A percentile compares a stretch with the other conserved stretches of the same genome.
Evolutionary conservation across 1,140 invertebrate genomes (phyloP).

Genomic region (Drosophila santomea): DNA sequence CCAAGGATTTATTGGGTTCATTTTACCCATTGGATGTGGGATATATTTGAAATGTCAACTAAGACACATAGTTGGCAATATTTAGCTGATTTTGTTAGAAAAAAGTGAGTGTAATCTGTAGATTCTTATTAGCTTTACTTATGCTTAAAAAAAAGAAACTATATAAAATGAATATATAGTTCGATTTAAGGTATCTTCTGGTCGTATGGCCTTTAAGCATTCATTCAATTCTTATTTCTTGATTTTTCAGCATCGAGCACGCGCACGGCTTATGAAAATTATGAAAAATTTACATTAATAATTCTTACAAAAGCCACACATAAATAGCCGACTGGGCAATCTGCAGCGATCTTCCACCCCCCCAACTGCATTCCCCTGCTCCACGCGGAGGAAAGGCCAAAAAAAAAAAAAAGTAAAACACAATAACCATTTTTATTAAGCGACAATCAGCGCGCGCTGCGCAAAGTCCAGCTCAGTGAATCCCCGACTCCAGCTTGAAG

Average conservation of each 20-base stretch:
- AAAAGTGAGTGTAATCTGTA: background rate
- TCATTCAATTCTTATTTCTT: constrained; percentile 1
- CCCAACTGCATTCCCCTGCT: background rate
- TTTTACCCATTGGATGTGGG: no score
- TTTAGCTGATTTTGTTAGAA: background rate
- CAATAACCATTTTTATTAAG: constrained; percentile 84
- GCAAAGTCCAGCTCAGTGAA: constrained; percentile 52
- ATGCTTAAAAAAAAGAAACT: background rate
- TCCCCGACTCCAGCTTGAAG: constrained; percentile 23
- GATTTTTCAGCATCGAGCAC: constrained; percentile 51
- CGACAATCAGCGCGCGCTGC: constrained; percentile 80
- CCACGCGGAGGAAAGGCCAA: constrained; percentile 2
- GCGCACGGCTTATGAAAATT: constrained; percentile 81
- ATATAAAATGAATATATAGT: background rate
- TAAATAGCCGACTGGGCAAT: constrained; percentile 71
- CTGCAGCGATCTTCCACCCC: constrained; percentile 23
- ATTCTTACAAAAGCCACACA: constrained; percentile 83
- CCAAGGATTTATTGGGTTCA: constrained; percentile 6
- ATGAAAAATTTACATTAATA: constrained; percentile 83
- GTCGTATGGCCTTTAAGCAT: background rate
- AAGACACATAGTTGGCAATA: no score
- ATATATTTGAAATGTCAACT: no score
- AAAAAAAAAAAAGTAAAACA: constrained; percentile 47
- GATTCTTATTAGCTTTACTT: background rate
- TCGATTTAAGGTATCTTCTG: constrained; percentile 1